These are phyloP conservation scores for Ethmia dodecea DNA, from an alignment of 2,888 invertebrate genomes.

Conservation along the genomic window DNA sequence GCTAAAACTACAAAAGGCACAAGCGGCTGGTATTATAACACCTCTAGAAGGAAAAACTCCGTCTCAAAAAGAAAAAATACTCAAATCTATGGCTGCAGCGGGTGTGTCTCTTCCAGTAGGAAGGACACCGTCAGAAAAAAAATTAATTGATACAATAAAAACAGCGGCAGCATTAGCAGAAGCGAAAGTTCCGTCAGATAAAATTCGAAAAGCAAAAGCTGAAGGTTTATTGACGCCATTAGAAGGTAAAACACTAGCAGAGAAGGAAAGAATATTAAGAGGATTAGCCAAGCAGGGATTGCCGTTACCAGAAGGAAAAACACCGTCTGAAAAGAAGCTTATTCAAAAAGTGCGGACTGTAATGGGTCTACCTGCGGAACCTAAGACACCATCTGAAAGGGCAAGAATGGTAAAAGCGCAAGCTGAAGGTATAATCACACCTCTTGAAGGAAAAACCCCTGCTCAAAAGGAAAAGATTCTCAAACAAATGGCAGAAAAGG, in stretches of 20 bases:
- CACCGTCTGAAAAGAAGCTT: slow-evolving; percentile 27
- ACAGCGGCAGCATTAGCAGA: slow-evolving; percentile 6
- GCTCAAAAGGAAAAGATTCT: slow-evolving; percentile 28
- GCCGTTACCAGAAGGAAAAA: slow-evolving; percentile 28
- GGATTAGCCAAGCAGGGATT: slow-evolving; percentile 16
- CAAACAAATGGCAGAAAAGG: slow-evolving; percentile 8
- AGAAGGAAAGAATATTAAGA: slow-evolving; percentile 24
- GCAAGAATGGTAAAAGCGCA: slow-evolving; percentile 17
- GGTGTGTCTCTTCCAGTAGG: slow-evolving; percentile 30
- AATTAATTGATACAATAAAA: slow-evolving; percentile 21
- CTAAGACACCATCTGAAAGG: slow-evolving; percentile 22
- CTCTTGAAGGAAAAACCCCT: slow-evolving; percentile 19
- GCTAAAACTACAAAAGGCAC: slow-evolving; percentile 24
- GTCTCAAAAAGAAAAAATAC: slow-evolving; percentile 26
- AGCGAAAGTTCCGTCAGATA: slow-evolving; percentile 13
- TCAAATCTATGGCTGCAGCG: slow-evolving; percentile 19
- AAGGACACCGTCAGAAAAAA: slow-evolving; percentile 25
- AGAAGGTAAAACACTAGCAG: slow-evolving; percentile 22
- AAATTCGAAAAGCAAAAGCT: slow-evolving; percentile 18
- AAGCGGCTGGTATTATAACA: slow-evolving; percentile 24
- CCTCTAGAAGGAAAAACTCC: slow-evolving; percentile 26
- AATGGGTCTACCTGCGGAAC: slow-evolving; percentile 29
- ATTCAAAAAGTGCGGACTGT: slow-evolving; percentile 21
- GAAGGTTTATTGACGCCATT: slow-evolving; percentile 20
- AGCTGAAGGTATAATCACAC: slow-evolving; percentile 22